Base-by-base conservation (phyloP, 2,888 invertebrate species). In the Drosophila algonquin region DNA sequence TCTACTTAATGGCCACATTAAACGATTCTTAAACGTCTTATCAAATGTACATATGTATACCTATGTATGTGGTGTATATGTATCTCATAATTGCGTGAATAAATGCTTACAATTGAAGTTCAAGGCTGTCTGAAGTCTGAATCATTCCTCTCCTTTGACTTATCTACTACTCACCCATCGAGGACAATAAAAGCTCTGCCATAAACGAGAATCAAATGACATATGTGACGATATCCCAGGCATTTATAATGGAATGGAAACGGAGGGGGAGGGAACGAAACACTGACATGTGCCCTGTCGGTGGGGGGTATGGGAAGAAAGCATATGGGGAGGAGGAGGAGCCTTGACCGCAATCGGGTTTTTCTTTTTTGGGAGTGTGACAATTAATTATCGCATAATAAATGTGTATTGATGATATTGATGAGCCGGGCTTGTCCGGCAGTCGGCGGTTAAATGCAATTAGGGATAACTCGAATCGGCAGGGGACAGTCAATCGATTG, bases 351-450 rank as follows among this genome's bases (percentile, higher is more conserved):
- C 35, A 24, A 45, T 62, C 6, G 9, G 21, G 21, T 6, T 7
- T 32, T 21, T n/a, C 18, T 44, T 16, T 6, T 30, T 52, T 12
- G 27, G 51, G 44, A 21, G 47, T 53, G 30, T 58, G 69, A 64
- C 72, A 74, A 57, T 74, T 79, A 77, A 85, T 88, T 88, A 81
- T 68, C 75, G 84, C 84, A 84, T 88, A 88, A 77, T 83, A 75
- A 81, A 84, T 88, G 69, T 8, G 32, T 46, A 64, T 30, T 47
- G 50, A 62, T 45, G 44, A 54, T 71, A 81, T 79, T 73, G 80
- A 83, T 82, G 80, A 73, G 77, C 7, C 63, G 53, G 44, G 12
- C 32, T n/a, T n/a, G n/a, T n/a, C n/a, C n/a, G n/a, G n/a, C n/a
- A n/a, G n/a, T n/a, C n/a, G n/a, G n/a, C n/a, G n/a, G n/a, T 24